phyloP scores from a whole-genome alignment of 2,797 vertebrate genomes.

The Lacerta viridis region DNA sequence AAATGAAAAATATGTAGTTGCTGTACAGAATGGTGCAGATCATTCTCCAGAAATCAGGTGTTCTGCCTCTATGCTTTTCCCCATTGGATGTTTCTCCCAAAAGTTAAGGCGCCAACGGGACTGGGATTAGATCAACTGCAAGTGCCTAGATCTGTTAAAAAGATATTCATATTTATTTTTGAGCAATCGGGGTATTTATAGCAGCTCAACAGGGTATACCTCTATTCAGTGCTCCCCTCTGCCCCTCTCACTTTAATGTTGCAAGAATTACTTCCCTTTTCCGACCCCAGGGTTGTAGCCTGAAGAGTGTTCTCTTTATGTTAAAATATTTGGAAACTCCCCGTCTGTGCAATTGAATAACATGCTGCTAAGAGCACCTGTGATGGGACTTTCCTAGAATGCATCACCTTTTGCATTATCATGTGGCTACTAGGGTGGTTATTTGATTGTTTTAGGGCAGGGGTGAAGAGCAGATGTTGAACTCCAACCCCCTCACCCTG shows the following conservation, averaged over 20 bases:
- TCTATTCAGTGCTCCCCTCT: constrained; percentile 38
- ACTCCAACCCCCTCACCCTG: no score
- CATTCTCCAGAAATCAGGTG: neutral
- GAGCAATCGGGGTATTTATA: constrained; percentile 63
- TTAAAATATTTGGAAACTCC: neutral
- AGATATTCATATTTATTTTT: constrained; percentile 68
- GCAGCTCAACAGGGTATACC: constrained; percentile 68
- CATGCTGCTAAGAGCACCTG: neutral
- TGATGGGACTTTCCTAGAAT: constrained; percentile 44
- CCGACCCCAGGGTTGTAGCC: constrained; percentile 14
- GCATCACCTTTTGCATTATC: constrained; percentile 64
- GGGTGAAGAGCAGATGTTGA: no score
- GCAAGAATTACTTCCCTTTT: constrained; percentile 35
- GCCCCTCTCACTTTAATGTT: fast-evolving
- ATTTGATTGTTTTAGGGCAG: constrained; percentile 48
- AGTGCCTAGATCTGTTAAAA: constrained; percentile 67
- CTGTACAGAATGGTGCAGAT: neutral
- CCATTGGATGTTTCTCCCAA: neutral
- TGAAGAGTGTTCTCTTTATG: neutral
- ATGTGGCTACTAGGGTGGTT: constrained; percentile 71
- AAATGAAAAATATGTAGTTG: neutral
- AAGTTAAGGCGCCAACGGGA: neutral
- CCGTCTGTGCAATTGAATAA: constrained; percentile 36
- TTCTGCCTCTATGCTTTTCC: neutral
- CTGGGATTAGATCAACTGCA: neutral